Evolutionary conservation across 2,888 invertebrate genomes (phyloP), one percentile per base, ranked within the genome.

Genomic region (Uropetala carovei): DNA sequence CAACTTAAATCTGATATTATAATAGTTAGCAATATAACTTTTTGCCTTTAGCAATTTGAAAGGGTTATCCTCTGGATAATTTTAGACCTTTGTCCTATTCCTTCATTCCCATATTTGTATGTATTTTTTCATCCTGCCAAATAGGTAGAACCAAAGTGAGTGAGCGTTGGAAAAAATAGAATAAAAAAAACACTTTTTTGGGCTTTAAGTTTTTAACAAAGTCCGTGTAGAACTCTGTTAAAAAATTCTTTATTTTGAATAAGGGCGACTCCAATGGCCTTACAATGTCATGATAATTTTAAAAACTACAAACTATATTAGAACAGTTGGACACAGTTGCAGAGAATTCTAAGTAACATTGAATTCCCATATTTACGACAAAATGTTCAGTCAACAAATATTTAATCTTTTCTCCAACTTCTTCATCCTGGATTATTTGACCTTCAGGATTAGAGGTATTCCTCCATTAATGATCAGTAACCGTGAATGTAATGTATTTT

Each of bases 151-250:
- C 43, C 43, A 43, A 43, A 43, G 5, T 43, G 3, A 43, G 43
- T 43, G 43, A 43, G 43, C 43, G 43, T 43, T 43, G 43, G 43
- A 43, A 43, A 43, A 43, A 43, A 43, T 30, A 22, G 86, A 89
- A 89, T 89, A 89, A 89, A 89, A 89, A 89, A 89, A 89, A 89
- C 89, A 89, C 89, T 60, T 43, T n/a, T 75, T 27, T 89, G 89
- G 89, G 89, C 89, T 89, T 89, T 89, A 89, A 27, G 60, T 89
- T 89, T 89, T 89, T 89, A 89, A 89, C 89, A 89, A 60, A 89
- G 89, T 64, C 64, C 89, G 16, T n/a, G 60, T 11, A 64, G 89
- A 56, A 68, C 89, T 89, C 64, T 89, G 89, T 64, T 89, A 89
- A 89, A 89, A 89, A 30, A 30, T 43, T 43, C 89, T 89, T 89